These are phyloP conservation scores for Gouania willdenowi DNA, from an alignment of 2,797 vertebrate species.

Conservation along the genomic window DNA sequence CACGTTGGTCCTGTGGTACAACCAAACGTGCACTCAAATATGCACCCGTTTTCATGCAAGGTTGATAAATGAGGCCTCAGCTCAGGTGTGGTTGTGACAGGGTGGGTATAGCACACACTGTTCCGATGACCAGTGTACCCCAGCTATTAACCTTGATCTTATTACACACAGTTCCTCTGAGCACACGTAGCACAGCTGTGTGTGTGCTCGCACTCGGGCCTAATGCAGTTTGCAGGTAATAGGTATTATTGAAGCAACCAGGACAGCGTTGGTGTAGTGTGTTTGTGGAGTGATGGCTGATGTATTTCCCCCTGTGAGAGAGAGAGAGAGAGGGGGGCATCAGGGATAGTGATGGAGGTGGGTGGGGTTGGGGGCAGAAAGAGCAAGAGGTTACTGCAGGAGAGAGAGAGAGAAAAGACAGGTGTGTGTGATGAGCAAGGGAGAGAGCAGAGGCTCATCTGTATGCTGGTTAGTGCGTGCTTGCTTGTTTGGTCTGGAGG, in stretches of 20 bases:
- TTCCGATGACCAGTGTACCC: slow-evolving; percentile 47
- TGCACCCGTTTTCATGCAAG: too few species aligned
- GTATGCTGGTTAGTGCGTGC: slow-evolving; percentile 68
- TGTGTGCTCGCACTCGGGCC: slow-evolving; percentile 19
- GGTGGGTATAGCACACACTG: slow-evolving; percentile 57
- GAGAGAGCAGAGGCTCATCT: slow-evolving; percentile 50
- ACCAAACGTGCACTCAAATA: too few species aligned
- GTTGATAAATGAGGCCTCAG: too few species aligned
- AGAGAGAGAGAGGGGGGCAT: slow-evolving; percentile 29
- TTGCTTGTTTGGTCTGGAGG: slow-evolving; percentile 71
- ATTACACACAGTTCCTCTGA: slow-evolving; percentile 45
- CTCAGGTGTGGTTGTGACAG: slow-evolving; percentile 23
- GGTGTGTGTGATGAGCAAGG: slow-evolving; percentile 38
- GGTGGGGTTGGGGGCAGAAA: slow-evolving; percentile 7
- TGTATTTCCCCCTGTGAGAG: slow-evolving; percentile 35
- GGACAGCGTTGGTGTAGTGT: slow-evolving; percentile 37
- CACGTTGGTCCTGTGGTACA: too few species aligned
- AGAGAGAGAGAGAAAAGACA: slow-evolving; percentile 51
- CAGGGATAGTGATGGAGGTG: background rate
- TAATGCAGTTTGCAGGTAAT: slow-evolving; percentile 61
- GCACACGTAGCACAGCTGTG: slow-evolving; percentile 1
- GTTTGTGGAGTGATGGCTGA: slow-evolving; percentile 39
- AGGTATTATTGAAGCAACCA: slow-evolving; percentile 47
- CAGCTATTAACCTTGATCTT: slow-evolving; percentile 57
- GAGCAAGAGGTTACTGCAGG: slow-evolving; percentile 59